Conservation (phyloP, 2,888 invertebrate genomes). For the Eilema sororculum region DNA sequence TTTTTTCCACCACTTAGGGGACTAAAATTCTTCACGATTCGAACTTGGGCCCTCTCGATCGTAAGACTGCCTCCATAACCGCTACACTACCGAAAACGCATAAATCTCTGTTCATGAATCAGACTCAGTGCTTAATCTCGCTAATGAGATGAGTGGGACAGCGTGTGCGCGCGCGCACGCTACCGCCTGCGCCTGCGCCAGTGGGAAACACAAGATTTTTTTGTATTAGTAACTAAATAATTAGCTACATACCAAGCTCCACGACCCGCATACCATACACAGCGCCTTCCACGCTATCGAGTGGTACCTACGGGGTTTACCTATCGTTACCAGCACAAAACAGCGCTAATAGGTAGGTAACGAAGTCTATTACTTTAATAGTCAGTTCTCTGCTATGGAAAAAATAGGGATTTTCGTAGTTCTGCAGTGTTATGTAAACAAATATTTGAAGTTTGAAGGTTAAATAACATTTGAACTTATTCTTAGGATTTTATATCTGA, state of each 20-base stretch:
- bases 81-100: no score
- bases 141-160: background rate
- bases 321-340: slow-evolving; percentile 20
- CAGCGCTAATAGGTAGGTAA: slow-evolving; percentile 10
- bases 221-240: slow-evolving; percentile 14
- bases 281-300: background rate
- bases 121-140: background rate
- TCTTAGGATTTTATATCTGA: background rate
- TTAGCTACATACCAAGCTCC: background rate
- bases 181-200: background rate
- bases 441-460: background rate
- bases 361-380: background rate
- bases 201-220: slow-evolving; percentile 17
- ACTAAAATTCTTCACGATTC: no score
- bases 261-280: slow-evolving; percentile 8
- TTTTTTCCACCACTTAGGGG: no score
- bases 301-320: slow-evolving; percentile 23
- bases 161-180: background rate
- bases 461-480: background rate
- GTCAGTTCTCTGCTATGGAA: background rate
- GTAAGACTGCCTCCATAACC: no score
- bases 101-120: background rate
- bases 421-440: background rate
- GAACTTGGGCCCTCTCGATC: no score
- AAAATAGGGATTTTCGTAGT: slow-evolving; percentile 1